Percentiles rank a stretch among this genome's conserved stretches.
These are phyloP conservation scores for Eupithecia vulgata DNA, from an alignment of 2,888 invertebrate species.

Conservation along the genomic window DNA sequence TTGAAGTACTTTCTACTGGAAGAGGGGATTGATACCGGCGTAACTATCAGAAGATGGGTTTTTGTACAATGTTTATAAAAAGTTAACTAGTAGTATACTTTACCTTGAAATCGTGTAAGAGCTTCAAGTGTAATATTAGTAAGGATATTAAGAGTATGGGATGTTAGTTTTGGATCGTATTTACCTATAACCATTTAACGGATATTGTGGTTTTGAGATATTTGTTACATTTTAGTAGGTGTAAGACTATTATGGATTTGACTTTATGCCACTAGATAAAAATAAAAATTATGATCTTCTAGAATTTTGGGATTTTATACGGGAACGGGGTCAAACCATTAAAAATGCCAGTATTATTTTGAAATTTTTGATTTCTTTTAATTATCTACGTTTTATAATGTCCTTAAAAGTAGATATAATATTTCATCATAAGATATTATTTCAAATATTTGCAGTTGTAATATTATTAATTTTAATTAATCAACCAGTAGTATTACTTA, in stretches of 20 bases:
- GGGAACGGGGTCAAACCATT: conserved; percentile 66
- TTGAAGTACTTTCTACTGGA: conserved; percentile 6
- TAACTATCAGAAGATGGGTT: background rate
- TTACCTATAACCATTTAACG: conserved; percentile 21
- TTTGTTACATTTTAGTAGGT: conserved; percentile 51
- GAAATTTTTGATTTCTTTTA: conserved; percentile 85
- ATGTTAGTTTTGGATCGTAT: conserved; percentile 27
- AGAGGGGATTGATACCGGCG: background rate
- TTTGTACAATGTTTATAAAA: background rate
- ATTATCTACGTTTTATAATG: conserved; percentile 85
- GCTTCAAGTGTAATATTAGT: conserved; percentile 10
- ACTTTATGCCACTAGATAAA: conserved; percentile 65
- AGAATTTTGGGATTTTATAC: conserved; percentile 46
- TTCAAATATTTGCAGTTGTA: conserved; percentile 85
- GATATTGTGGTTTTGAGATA: conserved; percentile 29
- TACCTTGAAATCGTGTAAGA: conserved; percentile 19
- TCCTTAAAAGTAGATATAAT: conserved; percentile 84
- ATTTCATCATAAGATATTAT: conserved; percentile 85
- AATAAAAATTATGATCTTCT: conserved; percentile 79
- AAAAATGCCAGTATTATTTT: conserved; percentile 83
- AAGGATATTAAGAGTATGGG: conserved; percentile 16
- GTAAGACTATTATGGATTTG: conserved; percentile 72
- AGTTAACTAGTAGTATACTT: background rate
- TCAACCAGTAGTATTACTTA: conserved; percentile 84
- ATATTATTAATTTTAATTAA: conserved; percentile 82